Base-by-base conservation (phyloP, 2,113 vertebrate species). In the Numida meleagris region DNA sequence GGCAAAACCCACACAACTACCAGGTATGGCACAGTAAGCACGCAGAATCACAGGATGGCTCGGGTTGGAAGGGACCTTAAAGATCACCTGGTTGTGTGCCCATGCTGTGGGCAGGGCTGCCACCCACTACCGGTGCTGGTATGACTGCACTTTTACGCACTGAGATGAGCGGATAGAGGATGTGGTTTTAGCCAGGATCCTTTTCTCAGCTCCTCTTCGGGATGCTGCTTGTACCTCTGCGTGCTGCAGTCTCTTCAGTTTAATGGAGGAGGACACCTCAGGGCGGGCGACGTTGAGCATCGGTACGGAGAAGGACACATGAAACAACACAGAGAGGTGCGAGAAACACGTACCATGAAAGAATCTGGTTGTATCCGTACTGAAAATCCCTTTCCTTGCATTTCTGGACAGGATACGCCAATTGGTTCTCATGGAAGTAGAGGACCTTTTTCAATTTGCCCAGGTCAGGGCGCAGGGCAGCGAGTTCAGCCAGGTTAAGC, bases 361-460 rank as follows among this genome's bases (percentile, higher is more conserved):
- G 97, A 93, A 98, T 86, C 97, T 99, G 99, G 98, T 99, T 99
- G 97, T 99, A 99, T 86, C 99, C 99, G 17, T 99, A 99, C 79
- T 99, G 99, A 97, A 99, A 99, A 98, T 99, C 99, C 94, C 99
- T 98, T 71, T 99, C 98, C 96, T 99, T 98, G 97, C 95, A 98
- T 96, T 98, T 99, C 96, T 98, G 98, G 93, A 99, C 98, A 55
- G 99, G 99, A 97, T 99, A 99, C 9, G 97, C 97, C 97, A 99
- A 97, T 95, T 99, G 99, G 97, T 99, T 99, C 97, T 99, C 99
- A 23, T 99, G 99, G 97, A 99, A 99, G 97, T 99, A 99, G 82
- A 99, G 98, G 75, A 99, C 95, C 97, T 99, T 99, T 97, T 98
- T 99, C 93, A 98, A 96, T 96, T 98, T 98, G 82, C 97, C 98